Evolutionary conservation across 2,888 invertebrate species (phyloP), one percentile per base, ranked within the genome.

Genomic region (Habrosyne pyritoides): DNA sequence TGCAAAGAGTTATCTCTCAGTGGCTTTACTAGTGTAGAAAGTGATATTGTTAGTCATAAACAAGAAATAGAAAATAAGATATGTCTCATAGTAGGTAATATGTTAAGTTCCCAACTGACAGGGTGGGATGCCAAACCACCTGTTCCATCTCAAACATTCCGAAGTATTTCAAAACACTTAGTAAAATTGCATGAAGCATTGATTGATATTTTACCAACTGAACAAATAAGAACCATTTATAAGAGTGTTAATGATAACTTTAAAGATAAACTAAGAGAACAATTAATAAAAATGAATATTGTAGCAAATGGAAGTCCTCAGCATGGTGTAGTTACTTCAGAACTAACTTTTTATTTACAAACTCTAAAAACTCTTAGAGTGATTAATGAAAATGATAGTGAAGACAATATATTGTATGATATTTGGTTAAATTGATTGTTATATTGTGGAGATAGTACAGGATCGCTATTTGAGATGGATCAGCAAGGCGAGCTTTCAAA

Each of bases 221-320:
- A 94, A 68, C 96, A 96, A 92, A 96, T 98, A 70, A 94, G 96
- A 77, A 91, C 93, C 50, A 94, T 97, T 67, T 97, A 97, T 73
- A 93, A 95, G 71, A 94, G 95, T 74, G 95, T 98, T 53, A 97
- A 98, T 87, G 94, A 94, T 79, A 96, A 96, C 73, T 98, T 99
- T 81, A 98, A 98, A 89, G 95, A 95, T 67, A 96, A 97, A 80
- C 91, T 99, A 69, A 94, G 97, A 85, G 96, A 97, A 74, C 97
- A 98, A 81, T 91, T 99, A 67, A 81, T 94, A 2, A 96, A 95
- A 84, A 95, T 98, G 94, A 97, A 98, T 79, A 97, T 99, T 68
- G 95, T 96, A 56, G 98, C 98, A 71, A 98, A 99, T 90, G 98
- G 98, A n/a, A 98, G 98, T 51, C 99, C 99, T 1, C 98, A 98